phyloP scores from a whole-genome alignment of 2,888 invertebrate genomes.

The Hypsopygia costalis region DNA sequence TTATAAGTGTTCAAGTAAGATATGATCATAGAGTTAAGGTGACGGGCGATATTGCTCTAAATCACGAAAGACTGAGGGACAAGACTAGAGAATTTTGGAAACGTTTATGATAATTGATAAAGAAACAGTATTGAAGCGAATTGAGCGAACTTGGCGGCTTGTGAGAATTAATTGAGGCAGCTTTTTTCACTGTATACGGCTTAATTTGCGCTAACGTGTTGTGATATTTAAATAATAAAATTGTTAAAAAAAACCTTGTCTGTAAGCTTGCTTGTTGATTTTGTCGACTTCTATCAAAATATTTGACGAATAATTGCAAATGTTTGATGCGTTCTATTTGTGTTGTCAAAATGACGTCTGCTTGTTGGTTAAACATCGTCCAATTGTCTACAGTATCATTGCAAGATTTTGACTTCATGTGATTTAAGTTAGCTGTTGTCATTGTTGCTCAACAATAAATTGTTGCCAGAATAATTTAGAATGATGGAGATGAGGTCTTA shows the following conservation, averaged over 20 bases:
- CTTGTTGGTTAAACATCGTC: neutral
- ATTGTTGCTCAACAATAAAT: no score
- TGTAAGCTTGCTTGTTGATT: conserved; percentile 62
- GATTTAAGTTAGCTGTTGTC: neutral
- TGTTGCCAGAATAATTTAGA: no score
- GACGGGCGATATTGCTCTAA: neutral
- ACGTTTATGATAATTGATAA: conserved; percentile 19
- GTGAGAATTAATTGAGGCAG: conserved; percentile 15
- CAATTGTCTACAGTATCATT: no score
- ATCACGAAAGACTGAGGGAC: conserved; percentile 34
- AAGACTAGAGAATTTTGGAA: conserved; percentile 35
- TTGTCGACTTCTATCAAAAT: conserved; percentile 38
- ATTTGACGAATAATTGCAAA: conserved; percentile 26
- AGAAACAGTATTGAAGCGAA: conserved; percentile 9
- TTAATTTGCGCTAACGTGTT: conserved; percentile 63
- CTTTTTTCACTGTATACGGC: conserved; percentile 49
- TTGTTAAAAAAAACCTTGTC: conserved; percentile 30
- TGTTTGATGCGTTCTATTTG: conserved; percentile 19
- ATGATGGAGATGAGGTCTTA: no score
- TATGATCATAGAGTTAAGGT: neutral
- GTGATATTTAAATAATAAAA: conserved; percentile 54
- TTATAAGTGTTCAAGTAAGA: neutral
- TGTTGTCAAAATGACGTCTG: conserved; percentile 11
- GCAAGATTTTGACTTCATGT: no score
- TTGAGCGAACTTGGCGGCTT: neutral